phyloP scores from a whole-genome alignment of 2,113 vertebrate species.

The Notothenia coriiceps region DNA sequence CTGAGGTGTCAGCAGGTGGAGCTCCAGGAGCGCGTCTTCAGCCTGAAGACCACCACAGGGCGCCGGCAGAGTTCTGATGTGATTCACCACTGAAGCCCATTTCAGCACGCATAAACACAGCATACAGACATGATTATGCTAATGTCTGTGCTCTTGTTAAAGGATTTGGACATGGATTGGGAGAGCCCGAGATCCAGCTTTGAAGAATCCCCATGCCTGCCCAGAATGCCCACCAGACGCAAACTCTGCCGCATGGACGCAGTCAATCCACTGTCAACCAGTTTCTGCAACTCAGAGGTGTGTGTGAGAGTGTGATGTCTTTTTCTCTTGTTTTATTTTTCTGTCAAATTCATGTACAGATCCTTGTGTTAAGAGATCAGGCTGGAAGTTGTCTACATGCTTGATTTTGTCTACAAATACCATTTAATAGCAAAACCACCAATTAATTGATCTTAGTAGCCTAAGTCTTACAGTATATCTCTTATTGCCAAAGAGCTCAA shows the following conservation, averaged over 20 bases:
- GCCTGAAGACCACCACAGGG: slow-evolving; percentile 58
- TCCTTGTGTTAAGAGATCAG: not conserved
- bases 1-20: slow-evolving; percentile 87
- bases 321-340: not conserved
- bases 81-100: not conserved
- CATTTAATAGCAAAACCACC: not conserved
- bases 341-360: too few relatives aligned
- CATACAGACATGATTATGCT: not conserved
- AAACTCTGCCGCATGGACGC: slow-evolving; percentile 74
- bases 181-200: slow-evolving; percentile 20
- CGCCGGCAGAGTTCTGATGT: slow-evolving; percentile 42
- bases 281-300: slow-evolving; percentile 49
- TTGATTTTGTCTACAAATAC: not conserved
- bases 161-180: slow-evolving; percentile 49
- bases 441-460: not conserved
- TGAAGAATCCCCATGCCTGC: slow-evolving; percentile 12
- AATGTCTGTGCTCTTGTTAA: not conserved
- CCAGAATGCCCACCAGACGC: slow-evolving; percentile 15
- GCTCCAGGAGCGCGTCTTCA: slow-evolving; percentile 83
- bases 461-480: not conserved
- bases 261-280: slow-evolving; percentile 45
- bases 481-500: not conserved
- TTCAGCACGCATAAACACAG: not conserved
- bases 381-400: not conserved
- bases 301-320: slow-evolving; percentile 3